Conservation (phyloP, 1,140 invertebrate species). For the Pseudomyrmex sp. region DNA sequence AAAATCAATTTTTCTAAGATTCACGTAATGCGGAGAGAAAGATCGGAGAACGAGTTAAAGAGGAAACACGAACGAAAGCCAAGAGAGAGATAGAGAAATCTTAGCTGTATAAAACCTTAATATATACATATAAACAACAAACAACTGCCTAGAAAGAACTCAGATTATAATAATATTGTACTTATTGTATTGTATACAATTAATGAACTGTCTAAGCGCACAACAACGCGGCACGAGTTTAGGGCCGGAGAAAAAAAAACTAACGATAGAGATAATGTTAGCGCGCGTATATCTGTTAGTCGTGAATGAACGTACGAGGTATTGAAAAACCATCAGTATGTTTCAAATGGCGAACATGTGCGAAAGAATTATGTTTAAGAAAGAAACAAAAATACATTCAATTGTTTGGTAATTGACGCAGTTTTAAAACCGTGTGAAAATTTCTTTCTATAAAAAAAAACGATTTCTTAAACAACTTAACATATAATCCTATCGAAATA, state of each 20-base stretch:
- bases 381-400: too few relatives aligned
- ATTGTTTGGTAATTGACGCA: too few relatives aligned
- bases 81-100: constrained; percentile 24
- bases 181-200: constrained; percentile 77
- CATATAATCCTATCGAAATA: too few relatives aligned
- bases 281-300: constrained; percentile 22
- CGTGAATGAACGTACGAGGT: constrained; percentile 44
- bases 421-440: too few relatives aligned
- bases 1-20: constrained; percentile 37
- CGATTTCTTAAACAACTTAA: too few relatives aligned
- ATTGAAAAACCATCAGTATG: constrained; percentile 19
- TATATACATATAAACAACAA: constrained; percentile 75
- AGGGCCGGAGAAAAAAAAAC: constrained; percentile 54
- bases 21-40: constrained; percentile 14
- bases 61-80: not conserved
- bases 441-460: too few relatives aligned
- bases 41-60: not conserved
- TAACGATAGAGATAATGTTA: too few relatives aligned
- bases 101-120: constrained; percentile 75
- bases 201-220: constrained; percentile 83
- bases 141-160: constrained; percentile 82
- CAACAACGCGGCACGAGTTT: constrained; percentile 83
- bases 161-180: constrained; percentile 77
- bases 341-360: constrained; percentile 8
- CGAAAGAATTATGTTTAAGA: not conserved